Evolutionary conservation across 2,113 vertebrate genomes (phyloP), one percentile per base, ranked within the genome.

Genomic region (Setophaga petechia): DNA sequence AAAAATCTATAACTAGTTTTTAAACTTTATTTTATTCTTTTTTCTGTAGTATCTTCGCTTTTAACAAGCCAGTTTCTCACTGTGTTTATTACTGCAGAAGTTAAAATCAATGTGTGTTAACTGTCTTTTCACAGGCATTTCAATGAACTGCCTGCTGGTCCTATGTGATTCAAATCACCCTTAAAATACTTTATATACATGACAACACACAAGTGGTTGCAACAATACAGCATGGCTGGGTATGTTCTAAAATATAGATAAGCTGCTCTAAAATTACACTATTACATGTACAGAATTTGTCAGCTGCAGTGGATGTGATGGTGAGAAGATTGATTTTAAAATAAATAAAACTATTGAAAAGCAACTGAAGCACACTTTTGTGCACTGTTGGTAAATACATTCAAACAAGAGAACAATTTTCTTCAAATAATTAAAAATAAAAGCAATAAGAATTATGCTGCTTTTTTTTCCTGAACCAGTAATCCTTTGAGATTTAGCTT

Each of bases 1-100:
- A 83, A 89, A 90, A 87, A 89, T 81, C 89, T 73, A 33, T 88
- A 76, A 58, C 31, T 77, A 74, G 24, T 74, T 78, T 94, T 74
- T 83, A 73, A 78, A 51, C 31, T 59, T 81, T 39, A 1, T 85
- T 90, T 62, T 44, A 20, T 59, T 54, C 31, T 57, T 39, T 27
- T 55, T 22, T 5, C 35, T 73, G 5, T 63, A 49, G 13, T 68
- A 65, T 63, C 24, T 15, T 85, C 25, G 14, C 49, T 93, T 95
- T 89, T 78, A 87, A 84, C 69, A 87, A 63, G 37, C 20, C 49
- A 73, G 16, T 57, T 54, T 71, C 94, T 79, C 81, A 79, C 54
- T 52, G 10, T 84, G 63, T 84, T 95, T 96, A 66, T 91, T 92
- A 76, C 69, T 69, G 31, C 44, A 93, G 87, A 91, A 90, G 68